Evolutionary conservation across 2,888 invertebrate species (phyloP).

Genomic region (Terebella lapidaria): DNA sequence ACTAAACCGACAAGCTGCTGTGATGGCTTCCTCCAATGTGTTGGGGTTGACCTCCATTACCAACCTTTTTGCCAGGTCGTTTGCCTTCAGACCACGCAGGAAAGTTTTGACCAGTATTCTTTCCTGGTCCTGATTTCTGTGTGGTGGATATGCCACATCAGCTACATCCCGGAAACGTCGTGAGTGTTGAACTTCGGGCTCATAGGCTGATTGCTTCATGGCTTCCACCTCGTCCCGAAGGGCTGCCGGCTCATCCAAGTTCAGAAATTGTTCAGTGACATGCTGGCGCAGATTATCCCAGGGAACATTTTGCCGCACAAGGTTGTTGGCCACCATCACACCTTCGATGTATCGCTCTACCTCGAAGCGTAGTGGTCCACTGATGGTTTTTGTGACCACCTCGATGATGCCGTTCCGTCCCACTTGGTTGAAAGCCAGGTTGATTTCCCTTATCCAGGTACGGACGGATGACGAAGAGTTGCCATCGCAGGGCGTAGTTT

Average conservation of each 20-base stretch:
- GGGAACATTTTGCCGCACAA: not conserved
- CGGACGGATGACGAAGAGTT: not conserved
- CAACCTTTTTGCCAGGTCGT: not conserved
- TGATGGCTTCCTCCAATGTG: not conserved
- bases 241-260: not conserved
- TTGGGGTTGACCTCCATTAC: not conserved
- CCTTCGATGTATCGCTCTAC: not conserved
- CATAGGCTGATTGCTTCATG: not conserved
- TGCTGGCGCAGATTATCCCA: slow-evolving; percentile 1
- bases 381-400: not conserved
- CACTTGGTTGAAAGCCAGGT: not conserved
- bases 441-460: not conserved
- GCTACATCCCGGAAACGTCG: slow-evolving; percentile 7
- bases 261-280: not conserved
- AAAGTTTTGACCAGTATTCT: not conserved
- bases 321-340: too few relatives aligned
- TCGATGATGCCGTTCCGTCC: not conserved
- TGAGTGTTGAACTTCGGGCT: not conserved
- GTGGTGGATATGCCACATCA: slow-evolving; percentile 3
- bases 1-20: not conserved
- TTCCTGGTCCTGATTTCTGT: slow-evolving; percentile 3
- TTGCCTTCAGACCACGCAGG: not conserved
- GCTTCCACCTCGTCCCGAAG: slow-evolving; percentile 2
- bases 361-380: not conserved
- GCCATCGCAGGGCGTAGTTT: slow-evolving; percentile 1